Evolutionary conservation across 2,113 vertebrate species (phyloP).

Genomic region (Myxocyprinus asiaticus): DNA sequence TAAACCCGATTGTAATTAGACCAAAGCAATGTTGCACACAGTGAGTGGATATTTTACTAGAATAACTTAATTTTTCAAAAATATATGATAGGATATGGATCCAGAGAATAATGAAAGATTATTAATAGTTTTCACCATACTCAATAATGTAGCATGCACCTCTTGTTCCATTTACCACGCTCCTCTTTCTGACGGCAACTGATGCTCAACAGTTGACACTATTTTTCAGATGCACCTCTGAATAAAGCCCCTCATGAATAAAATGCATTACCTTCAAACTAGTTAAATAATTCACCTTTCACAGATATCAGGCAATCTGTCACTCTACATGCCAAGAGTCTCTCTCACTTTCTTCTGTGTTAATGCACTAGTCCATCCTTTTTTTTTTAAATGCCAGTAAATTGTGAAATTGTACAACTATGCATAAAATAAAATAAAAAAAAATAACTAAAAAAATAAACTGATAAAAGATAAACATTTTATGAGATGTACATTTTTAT

Average conservation of each 20-base stretch:
- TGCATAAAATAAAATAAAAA: not conserved
- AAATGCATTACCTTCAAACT: constrained; percentile 78
- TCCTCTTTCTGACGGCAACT: not conserved
- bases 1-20: too few species aligned
- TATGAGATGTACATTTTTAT: too few species aligned
- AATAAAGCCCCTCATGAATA: constrained; percentile 78
- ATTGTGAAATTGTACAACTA: constrained; percentile 10
- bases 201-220: not conserved
- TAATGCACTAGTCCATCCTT: constrained; percentile 25
- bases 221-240: constrained; percentile 39
- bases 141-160: not conserved
- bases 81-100: not conserved
- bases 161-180: not conserved
- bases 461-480: too few species aligned
- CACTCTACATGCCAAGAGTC: constrained; percentile 61
- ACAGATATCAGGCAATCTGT: constrained; percentile 68
- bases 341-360: constrained; percentile 32
- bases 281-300: constrained; percentile 76
- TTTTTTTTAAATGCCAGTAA: not conserved
- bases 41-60: too few species aligned
- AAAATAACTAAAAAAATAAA: too few species aligned
- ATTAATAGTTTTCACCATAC: not conserved
- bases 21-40: too few species aligned
- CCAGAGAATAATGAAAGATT: not conserved
- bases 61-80: too few species aligned